Conservation (phyloP, 2,113 vertebrate genomes). For the Anoplopoma fimbria region DNA sequence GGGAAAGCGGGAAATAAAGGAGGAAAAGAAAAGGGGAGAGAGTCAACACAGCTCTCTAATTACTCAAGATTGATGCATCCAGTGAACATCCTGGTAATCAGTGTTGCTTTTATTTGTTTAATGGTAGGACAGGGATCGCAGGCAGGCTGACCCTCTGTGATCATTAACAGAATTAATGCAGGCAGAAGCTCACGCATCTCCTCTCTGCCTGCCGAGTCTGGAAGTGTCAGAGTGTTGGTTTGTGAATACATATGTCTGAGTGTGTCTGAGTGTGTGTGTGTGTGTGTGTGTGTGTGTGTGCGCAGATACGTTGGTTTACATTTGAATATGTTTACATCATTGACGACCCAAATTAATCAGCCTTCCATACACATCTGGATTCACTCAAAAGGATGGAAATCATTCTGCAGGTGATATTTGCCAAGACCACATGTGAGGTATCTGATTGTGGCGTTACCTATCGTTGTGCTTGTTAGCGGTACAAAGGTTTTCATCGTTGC, state of each 20-base stretch:
- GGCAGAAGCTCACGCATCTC: conserved; percentile 52
- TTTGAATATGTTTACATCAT: conserved; percentile 57
- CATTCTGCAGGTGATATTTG: conserved; percentile 1
- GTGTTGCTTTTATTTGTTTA: conserved; percentile 83
- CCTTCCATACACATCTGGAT: conserved; percentile 43
- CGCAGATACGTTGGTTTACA: conserved; percentile 9
- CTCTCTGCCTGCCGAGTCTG: conserved; percentile 47
- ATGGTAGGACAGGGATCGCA: conserved; percentile 78
- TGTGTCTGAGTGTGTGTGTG: no score
- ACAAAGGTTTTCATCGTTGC: neutral
- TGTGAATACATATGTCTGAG: conserved; percentile 32
- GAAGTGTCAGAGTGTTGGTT: conserved; percentile 62
- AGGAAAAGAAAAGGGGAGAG: conserved; percentile 56
- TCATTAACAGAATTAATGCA: conserved; percentile 80
- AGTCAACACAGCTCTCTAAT: conserved; percentile 75
- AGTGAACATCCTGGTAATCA: conserved; percentile 80
- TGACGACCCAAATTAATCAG: conserved; percentile 50
- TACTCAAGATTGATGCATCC: conserved; percentile 80
- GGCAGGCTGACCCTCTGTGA: conserved; percentile 77
- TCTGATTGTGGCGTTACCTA: neutral
- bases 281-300: neutral
- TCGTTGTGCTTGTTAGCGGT: neutral
- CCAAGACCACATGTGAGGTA: neutral
- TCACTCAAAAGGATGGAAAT: conserved; percentile 37
- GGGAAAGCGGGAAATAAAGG: conserved; percentile 37